Percentiles rank a stretch among this genome's conserved stretches.
These are phyloP conservation scores for Staurois parvus DNA, from an alignment of 2,797 vertebrate species.

Conservation along the genomic window DNA sequence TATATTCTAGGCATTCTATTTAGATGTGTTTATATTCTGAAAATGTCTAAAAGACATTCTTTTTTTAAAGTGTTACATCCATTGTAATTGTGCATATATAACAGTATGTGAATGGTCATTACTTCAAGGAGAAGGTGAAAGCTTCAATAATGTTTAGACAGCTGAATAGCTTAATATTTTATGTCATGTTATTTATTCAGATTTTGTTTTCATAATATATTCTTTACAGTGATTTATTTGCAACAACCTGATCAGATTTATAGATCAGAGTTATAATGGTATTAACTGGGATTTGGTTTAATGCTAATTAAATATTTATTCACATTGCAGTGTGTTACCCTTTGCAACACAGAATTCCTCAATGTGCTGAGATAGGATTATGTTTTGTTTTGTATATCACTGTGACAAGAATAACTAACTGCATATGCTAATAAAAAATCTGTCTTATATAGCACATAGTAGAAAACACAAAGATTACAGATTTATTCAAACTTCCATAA, in stretches of 20 bases:
- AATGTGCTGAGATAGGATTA: slow-evolving; percentile 50
- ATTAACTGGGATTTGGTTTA: slow-evolving; percentile 56
- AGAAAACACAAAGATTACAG: too few species aligned
- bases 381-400: slow-evolving; percentile 43
- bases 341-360: slow-evolving; percentile 44
- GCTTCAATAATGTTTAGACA: slow-evolving; percentile 19
- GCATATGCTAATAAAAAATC: slow-evolving; percentile 19
- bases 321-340: slow-evolving; percentile 39
- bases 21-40: too few species aligned
- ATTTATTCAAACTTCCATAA: too few species aligned
- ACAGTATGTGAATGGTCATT: neutral
- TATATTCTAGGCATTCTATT: too few species aligned
- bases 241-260: slow-evolving; percentile 55
- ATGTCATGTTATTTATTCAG: slow-evolving; percentile 41
- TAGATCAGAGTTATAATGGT: slow-evolving; percentile 47
- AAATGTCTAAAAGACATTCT: too few species aligned
- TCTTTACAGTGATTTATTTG: slow-evolving; percentile 52
- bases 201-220: slow-evolving; percentile 40
- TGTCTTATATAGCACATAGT: neutral
- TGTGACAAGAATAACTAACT: slow-evolving; percentile 52
- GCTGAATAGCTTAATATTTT: slow-evolving; percentile 32
- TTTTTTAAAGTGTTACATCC: neutral
- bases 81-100: neutral
- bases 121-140: slow-evolving; percentile 17
- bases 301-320: slow-evolving; percentile 59